Base-by-base conservation (phyloP, 2,888 invertebrate species). In the Drosophila prostipennis region DNA sequence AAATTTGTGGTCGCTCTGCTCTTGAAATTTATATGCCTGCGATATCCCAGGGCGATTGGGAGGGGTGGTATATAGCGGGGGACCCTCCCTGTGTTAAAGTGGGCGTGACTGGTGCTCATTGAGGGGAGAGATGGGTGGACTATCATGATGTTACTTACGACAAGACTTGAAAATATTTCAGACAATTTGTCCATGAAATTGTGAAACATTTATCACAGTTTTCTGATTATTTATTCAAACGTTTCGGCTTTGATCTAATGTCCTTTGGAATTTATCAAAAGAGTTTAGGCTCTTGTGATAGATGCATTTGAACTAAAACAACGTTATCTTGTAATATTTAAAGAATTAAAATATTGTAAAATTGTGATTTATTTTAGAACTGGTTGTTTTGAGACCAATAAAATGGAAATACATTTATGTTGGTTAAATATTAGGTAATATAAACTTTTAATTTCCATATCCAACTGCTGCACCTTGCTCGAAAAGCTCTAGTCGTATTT, bases 1-100 rank as follows among this genome's bases (percentile, higher is more conserved):
- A 87, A 84, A 71, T 80, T 84, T 85, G 87, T 70, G 87, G 89
- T 77, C 78, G 76, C 67, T 78, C 74, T 75, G 61, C 49, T 51
- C 55, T 45, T 65, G 75, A 78, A 71, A 87, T 84, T 70, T 84
- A 87, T 87, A 75, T 83, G 64, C 81, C 72, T 34, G 43, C 37
- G 45, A 54, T 64, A 51, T 32, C 29, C 42, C 42, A 43, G 37
- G 43, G 68, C 19, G 19, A 42, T 26, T n/a, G 19, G 13, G 26
- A 10, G 16, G 14, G 32, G 42, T 0, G 32, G 40, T 5, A 37
- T 54, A 16, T 42, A n/a, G 48, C 48, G 19, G 46, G 51, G n/a
- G 26, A n/a, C 1, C 46, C 46, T 45, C 46, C 46, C 48, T 48
- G 57, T 60, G 64, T 70, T 64, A 69, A 56, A 86, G 78, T 74